A percentile compares a stretch with the other conserved stretches of the same genome.
Evolutionary conservation across 2,113 vertebrate species (phyloP).

Genomic region (Brachirus orientalis): DNA sequence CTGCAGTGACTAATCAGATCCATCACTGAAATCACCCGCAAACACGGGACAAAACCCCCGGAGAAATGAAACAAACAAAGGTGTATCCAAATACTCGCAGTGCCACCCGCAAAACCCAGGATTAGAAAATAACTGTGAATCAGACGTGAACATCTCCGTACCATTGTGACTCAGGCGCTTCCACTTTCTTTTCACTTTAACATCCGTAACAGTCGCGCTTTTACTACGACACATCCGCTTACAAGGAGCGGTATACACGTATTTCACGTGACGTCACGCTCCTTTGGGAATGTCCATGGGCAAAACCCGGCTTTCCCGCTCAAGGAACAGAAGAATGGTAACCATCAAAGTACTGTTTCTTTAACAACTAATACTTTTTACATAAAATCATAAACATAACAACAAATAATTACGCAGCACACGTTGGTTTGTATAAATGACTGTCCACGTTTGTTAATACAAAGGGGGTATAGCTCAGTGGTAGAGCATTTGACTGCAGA

Average conservation of each 20-base stretch:
- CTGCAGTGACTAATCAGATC: conserved; percentile 76
- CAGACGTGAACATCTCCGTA: neutral
- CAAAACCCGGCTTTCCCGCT: no score
- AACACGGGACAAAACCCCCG: rapidly evolving
- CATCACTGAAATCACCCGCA: neutral
- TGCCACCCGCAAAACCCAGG: rapidly evolving
- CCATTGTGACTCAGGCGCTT: conserved; percentile 52
- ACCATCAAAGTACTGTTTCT: no score
- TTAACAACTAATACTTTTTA: no score
- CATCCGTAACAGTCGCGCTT: conserved; percentile 45
- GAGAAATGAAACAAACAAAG: neutral
- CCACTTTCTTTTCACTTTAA: conserved; percentile 46
- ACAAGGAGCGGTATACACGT: rapidly evolving
- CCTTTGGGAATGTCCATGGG: no score
- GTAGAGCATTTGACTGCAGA: conserved; percentile 94
- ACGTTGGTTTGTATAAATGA: no score
- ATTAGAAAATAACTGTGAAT: neutral
- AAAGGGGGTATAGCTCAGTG: conserved; percentile 90
- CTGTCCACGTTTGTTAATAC: no score
- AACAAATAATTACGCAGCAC: neutral
- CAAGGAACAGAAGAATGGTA: no score
- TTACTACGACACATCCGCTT: conserved; percentile 46
- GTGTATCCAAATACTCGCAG: rapidly evolving
- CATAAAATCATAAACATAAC: neutral
- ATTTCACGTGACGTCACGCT: neutral